phyloP scores from a whole-genome alignment of 2,797 vertebrate species.

The Corythornis leucogaster region DNA sequence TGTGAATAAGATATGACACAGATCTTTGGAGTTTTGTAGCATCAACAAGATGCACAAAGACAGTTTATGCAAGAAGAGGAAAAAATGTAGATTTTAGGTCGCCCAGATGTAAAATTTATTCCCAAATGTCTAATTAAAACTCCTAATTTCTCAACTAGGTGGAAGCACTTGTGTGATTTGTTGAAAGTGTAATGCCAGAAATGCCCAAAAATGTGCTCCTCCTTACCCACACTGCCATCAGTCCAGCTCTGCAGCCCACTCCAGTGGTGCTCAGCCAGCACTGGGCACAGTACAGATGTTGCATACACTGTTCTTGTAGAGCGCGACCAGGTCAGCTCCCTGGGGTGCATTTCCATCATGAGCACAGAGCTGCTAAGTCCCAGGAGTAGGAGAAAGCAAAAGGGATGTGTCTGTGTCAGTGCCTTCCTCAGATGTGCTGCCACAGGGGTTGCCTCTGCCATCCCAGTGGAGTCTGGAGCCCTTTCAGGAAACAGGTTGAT shows the following conservation, averaged over 20 bases:
- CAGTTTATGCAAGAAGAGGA: not conserved
- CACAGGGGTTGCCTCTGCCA: not conserved
- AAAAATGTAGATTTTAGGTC: not conserved
- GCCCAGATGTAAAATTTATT: not conserved
- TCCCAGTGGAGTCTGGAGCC: not conserved
- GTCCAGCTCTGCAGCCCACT: not conserved
- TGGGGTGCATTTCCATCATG: not conserved
- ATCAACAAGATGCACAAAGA: not conserved
- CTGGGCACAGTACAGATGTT: not conserved
- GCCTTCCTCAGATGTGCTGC: not conserved
- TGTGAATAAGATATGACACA: not conserved
- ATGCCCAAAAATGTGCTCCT: not conserved
- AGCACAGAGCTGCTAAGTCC: not conserved
- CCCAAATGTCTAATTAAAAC: not conserved
- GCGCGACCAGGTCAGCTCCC: not conserved
- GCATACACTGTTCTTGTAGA: not conserved
- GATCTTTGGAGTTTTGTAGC: not conserved
- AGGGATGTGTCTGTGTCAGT: not conserved
- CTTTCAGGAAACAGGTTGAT: not conserved
- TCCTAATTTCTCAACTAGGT: not conserved
- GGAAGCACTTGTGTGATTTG: accelerated
- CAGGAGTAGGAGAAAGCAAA: not conserved
- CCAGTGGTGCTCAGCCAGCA: not conserved
- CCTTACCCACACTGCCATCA: not conserved
- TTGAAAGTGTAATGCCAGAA: not conserved